Evolutionary conservation across 1,140 invertebrate species (phyloP).

Genomic region (Nomia melanderi): DNA sequence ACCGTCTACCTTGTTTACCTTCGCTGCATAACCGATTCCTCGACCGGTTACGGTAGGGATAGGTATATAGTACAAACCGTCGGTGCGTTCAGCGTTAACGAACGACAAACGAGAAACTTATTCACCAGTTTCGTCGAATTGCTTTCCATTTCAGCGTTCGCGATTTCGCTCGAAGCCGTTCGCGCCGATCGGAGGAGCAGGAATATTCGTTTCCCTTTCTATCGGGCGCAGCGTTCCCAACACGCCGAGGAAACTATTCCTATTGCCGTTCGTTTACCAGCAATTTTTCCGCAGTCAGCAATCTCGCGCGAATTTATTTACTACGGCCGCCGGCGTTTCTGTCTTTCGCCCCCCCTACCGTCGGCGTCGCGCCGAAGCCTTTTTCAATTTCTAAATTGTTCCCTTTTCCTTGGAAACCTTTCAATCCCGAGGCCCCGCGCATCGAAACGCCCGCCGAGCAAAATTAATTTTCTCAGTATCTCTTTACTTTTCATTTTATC

Average conservation of each 20-base stretch:
- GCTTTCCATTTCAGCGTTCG: neutral
- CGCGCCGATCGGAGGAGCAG: neutral
- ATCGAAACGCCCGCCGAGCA: neutral
- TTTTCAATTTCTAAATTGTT: conserved; percentile 26
- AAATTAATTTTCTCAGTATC: conserved; percentile 31
- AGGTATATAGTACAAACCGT: too few species aligned
- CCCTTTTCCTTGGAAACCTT: neutral
- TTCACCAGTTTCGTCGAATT: too few species aligned
- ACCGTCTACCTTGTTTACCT: too few species aligned
- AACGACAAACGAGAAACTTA: too few species aligned
- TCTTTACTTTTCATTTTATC: conserved; percentile 29
- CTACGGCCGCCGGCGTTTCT: neutral
- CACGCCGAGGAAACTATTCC: neutral
- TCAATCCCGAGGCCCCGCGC: neutral
- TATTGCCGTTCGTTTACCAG: neutral
- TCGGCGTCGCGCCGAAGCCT: neutral
- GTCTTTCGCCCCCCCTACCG: neutral
- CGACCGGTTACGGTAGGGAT: too few species aligned
- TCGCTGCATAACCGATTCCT: too few species aligned
- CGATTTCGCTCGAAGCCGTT: neutral
- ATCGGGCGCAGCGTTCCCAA: neutral
- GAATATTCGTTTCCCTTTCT: neutral
- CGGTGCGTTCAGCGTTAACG: too few species aligned
- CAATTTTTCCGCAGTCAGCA: neutral
- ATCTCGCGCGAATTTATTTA: conserved; percentile 7